Conservation (phyloP, 2,113 vertebrate species). For the Cnemophilus loriae region DNA sequence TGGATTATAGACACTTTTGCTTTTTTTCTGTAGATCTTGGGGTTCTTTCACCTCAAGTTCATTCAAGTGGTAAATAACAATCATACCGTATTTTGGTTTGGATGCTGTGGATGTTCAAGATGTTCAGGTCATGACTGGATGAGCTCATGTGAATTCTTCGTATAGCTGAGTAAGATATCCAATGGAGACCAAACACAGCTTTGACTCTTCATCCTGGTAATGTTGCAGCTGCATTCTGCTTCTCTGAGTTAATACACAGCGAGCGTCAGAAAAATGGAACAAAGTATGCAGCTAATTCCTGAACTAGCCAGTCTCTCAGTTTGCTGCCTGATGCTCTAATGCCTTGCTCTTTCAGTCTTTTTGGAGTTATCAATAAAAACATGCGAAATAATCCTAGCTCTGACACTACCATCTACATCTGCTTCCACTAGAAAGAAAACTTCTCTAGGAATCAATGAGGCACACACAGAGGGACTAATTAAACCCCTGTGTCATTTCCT, state of each 20-base stretch:
- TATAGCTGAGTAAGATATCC: neutral
- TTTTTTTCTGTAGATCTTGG: neutral
- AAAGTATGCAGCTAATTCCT: neutral
- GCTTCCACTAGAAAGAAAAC: constrained; percentile 66
- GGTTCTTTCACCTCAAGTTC: neutral
- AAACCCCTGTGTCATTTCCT: constrained; percentile 67
- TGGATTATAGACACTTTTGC: neutral
- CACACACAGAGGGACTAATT: constrained; percentile 61
- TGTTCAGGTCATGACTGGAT: neutral
- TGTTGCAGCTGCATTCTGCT: neutral
- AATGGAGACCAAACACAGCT: neutral
- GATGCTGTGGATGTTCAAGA: neutral
- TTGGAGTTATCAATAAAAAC: constrained; percentile 6
- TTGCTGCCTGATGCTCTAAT: neutral
- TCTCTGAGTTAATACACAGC: neutral
- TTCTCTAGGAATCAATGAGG: constrained; percentile 65
- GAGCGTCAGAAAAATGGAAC: neutral
- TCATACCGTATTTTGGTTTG: neutral
- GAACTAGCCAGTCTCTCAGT: neutral
- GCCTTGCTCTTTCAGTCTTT: neutral
- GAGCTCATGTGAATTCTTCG: neutral
- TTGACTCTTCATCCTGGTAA: neutral
- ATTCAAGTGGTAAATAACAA: neutral
- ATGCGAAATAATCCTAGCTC: constrained; percentile 10
- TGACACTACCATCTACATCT: constrained; percentile 44